Conservation (phyloP, 2,113 vertebrate genomes). For the Heterotilapia buettikoferi region DNA sequence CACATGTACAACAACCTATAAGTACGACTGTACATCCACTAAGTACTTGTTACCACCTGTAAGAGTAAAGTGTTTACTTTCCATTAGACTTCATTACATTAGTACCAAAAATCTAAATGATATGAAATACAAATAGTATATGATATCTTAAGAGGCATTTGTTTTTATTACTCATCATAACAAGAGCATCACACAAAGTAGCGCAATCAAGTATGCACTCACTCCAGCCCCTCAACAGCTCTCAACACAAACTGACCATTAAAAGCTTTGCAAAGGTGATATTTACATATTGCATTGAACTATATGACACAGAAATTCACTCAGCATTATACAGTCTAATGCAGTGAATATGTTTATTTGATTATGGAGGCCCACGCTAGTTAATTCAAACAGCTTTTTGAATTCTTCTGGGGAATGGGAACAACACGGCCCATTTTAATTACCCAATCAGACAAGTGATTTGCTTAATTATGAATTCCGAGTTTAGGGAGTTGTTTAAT, state of each 20-base stretch:
- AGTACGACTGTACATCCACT: background rate
- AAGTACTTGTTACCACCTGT: background rate
- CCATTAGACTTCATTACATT: background rate
- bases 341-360: slow-evolving; percentile 16
- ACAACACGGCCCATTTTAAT: slow-evolving; percentile 36
- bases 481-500: slow-evolving; percentile 36
- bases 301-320: background rate
- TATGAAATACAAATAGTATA: background rate
- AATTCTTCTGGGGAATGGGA: slow-evolving; percentile 19
- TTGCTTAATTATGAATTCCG: slow-evolving; percentile 38
- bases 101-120: background rate
- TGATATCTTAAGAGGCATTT: background rate
- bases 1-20: background rate
- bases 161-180: background rate
- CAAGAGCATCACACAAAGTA: background rate
- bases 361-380: background rate
- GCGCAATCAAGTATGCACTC: background rate
- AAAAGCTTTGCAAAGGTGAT: background rate
- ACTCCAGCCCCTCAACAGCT: background rate
- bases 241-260: background rate
- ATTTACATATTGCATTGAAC: background rate
- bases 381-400: slow-evolving; percentile 25
- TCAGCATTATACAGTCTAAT: background rate
- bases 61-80: background rate
- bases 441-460: slow-evolving; percentile 42